Evolutionary conservation across 2,113 vertebrate genomes (phyloP), one percentile per base, ranked within the genome.

Genomic region (Phalacrocorax brasilianus): DNA sequence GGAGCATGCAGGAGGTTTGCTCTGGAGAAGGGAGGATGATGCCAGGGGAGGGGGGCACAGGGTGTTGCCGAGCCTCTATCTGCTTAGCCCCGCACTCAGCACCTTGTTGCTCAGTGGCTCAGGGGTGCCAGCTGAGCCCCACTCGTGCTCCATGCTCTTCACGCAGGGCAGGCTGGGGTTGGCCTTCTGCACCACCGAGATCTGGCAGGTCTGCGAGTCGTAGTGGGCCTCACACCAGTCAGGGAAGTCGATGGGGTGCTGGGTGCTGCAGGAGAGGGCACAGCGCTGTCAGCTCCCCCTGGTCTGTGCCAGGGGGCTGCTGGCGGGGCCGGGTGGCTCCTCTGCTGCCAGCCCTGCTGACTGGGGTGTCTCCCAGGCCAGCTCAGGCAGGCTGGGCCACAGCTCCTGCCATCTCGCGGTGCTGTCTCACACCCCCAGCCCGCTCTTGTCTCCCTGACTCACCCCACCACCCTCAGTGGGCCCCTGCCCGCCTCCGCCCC

Each of bases 221-320:
- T 98, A 98, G 38, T 95, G 98, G 17, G 99, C 98, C 96, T 99
- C 98, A 8, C 99, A 99, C 97, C 98, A 99, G 8, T 98, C 98
- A 0, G 99, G 99, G 92, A 99, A 99, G 93, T 99, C 99, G 21
- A 99, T 99, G 8, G 99, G 99, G 55, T 98, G 98, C 94, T 99
- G 99, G 35, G 99, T 98, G 82, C 99, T 99, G 96, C 4, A 7
- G 73, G 84, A 89, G 72, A 97, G 73, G 18, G 45, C 30, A 40
- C 1, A 0, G 38, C 2, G 2, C 40, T 0, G 0, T 89, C 83
- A 96, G 52, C 5, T n/a, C 8, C 4, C 18, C 19, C 38, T 7
- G 6, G 2, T 35, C 32, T 1, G 0, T 82, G 66, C 42, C 5
- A 0, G 14, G 8, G 20, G 5, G 5, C 24, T 85, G 22, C 47